Conservation (phyloP, 2,797 vertebrate genomes). For the Scleropages formosus region DNA sequence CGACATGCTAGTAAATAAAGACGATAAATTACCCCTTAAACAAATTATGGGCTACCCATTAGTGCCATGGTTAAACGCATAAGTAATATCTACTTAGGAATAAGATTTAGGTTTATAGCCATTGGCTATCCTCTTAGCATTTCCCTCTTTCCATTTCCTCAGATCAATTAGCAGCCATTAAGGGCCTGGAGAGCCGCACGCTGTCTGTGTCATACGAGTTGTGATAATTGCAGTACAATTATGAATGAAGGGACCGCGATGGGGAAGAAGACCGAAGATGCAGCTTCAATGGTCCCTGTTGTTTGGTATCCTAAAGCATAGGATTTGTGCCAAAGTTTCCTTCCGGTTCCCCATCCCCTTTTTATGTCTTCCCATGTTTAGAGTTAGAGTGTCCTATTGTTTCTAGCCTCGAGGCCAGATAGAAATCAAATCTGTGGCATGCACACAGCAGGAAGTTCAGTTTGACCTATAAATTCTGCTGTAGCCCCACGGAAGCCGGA, state of each 20-base stretch:
- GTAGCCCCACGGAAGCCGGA: neutral
- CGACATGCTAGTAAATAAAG: neutral
- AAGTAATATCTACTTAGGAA: neutral
- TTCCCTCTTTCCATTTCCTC: neutral
- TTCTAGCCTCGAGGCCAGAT: neutral
- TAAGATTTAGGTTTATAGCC: neutral
- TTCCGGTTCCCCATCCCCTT: too few relatives aligned
- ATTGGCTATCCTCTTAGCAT: neutral
- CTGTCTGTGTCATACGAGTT: neutral
- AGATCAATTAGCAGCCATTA: neutral
- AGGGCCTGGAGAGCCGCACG: neutral
- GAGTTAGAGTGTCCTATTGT: neutral
- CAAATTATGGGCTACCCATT: neutral
- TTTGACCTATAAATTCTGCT: neutral
- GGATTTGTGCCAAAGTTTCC: too few relatives aligned
- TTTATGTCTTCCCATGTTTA: neutral
- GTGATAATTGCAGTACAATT: slow-evolving; percentile 7
- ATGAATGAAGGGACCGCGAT: slow-evolving; percentile 2
- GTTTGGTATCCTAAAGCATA: neutral
- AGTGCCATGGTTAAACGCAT: neutral
- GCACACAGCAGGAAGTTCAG: too few relatives aligned
- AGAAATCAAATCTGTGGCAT: neutral
- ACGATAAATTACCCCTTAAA: neutral
- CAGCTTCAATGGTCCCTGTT: neutral
- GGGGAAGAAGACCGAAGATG: neutral